Evolutionary conservation across 2,113 vertebrate genomes (phyloP).

Genomic region (Cyprinodon variegatus): DNA sequence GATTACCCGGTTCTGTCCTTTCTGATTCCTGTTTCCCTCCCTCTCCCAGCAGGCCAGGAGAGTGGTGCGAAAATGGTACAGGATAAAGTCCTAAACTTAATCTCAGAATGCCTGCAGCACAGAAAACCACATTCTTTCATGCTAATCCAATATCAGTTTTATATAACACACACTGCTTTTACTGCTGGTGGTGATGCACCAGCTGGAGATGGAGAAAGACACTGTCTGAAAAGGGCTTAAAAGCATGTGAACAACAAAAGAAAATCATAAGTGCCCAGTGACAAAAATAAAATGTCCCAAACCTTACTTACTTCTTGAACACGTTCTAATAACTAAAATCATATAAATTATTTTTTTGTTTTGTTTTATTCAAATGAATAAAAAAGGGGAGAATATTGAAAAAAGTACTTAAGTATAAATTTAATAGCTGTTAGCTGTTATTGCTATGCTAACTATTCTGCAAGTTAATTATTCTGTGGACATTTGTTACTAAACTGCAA

Average conservation of each 20-base stretch:
- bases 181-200: not conserved
- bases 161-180: slow-evolving; percentile 15
- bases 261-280: not conserved
- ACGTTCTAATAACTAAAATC: no score
- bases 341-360: no score
- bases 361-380: no score
- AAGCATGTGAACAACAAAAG: not conserved
- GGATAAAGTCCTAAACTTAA: slow-evolving; percentile 40
- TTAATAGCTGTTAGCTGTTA: not conserved
- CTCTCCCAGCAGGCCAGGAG: slow-evolving; percentile 8
- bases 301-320: no score
- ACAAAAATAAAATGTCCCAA: not conserved
- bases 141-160: slow-evolving; percentile 37
- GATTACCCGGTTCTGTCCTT: slow-evolving; percentile 22
- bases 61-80: slow-evolving; percentile 29
- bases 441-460: not conserved
- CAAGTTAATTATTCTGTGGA: not conserved
- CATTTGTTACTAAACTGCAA: not conserved
- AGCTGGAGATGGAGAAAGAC: not conserved
- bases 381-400: not conserved
- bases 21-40: not conserved
- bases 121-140: slow-evolving; percentile 26
- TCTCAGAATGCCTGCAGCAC: slow-evolving; percentile 25
- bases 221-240: slow-evolving; percentile 8
- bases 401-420: not conserved